Percentiles rank a stretch among this genome's conserved stretches.
Evolutionary conservation across 2,888 invertebrate genomes (phyloP).

Genomic region (Chymomyza caudatula): DNA sequence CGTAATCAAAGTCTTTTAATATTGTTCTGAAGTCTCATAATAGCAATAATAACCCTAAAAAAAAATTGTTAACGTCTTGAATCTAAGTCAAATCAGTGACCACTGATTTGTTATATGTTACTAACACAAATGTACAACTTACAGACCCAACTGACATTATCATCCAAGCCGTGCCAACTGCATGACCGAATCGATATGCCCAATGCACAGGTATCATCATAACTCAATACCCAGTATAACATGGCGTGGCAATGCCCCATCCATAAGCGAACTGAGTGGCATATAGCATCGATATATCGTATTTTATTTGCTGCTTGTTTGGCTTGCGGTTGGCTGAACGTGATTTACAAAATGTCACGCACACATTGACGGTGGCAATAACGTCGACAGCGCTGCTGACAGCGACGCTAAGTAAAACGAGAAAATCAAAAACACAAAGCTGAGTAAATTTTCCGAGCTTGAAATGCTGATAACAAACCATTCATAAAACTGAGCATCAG

Average conservation of each 20-base stretch:
- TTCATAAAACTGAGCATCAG: background rate
- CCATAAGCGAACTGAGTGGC: background rate
- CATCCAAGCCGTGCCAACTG: constrained; percentile 14
- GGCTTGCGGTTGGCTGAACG: constrained; percentile 57
- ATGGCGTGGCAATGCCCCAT: background rate
- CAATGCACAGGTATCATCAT: background rate
- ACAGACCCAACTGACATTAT: background rate
- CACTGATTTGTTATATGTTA: background rate
- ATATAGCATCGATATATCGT: constrained; percentile 34
- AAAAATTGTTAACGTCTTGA: too few species aligned
- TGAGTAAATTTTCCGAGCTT: constrained; percentile 17
- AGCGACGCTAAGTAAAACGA: background rate
- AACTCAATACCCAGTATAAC: background rate
- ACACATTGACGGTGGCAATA: constrained; percentile 31
- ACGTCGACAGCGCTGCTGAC: background rate
- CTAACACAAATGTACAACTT: background rate
- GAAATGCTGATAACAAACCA: background rate
- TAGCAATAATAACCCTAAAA: too few species aligned
- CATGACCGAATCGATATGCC: background rate
- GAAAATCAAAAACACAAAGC: constrained; percentile 20
- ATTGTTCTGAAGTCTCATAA: too few species aligned
- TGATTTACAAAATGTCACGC: constrained; percentile 75
- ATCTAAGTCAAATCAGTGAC: background rate
- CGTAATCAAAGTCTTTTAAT: too few species aligned
- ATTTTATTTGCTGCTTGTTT: constrained; percentile 33